phyloP scores from a whole-genome alignment of 1,140 invertebrate species.

The Saccostrea echinata region DNA sequence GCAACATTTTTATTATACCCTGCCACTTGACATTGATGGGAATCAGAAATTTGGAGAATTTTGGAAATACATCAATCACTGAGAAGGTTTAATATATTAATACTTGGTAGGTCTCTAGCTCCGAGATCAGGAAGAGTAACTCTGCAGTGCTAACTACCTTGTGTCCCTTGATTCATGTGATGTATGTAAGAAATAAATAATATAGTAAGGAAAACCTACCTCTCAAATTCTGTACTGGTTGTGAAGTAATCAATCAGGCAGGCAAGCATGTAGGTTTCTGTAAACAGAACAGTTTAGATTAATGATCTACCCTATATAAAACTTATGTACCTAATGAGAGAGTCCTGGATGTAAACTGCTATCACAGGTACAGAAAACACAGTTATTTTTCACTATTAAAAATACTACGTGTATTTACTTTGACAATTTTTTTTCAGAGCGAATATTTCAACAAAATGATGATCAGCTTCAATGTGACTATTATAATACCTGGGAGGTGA shows the following conservation, averaged over 20 bases:
- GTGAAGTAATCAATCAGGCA: constrained; percentile 98
- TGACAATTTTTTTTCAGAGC: too few species aligned
- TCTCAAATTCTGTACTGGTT: constrained; percentile 90
- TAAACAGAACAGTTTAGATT: neutral
- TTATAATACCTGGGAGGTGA: constrained; percentile 89
- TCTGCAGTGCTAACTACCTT: neutral
- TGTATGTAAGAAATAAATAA: neutral
- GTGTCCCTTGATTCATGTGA: constrained; percentile 21
- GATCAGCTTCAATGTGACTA: too few species aligned
- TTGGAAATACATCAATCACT: neutral
- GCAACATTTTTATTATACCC: neutral
- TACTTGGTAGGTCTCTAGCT: neutral
- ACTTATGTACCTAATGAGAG: too few species aligned
- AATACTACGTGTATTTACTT: too few species aligned
- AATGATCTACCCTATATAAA: too few species aligned
- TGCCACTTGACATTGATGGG: neutral
- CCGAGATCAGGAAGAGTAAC: neutral
- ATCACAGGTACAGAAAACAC: too few species aligned
- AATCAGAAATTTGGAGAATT: neutral
- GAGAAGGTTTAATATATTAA: neutral
- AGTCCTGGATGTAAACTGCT: too few species aligned
- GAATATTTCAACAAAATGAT: too few species aligned
- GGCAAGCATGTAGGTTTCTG: constrained; percentile 96
- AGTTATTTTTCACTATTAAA: too few species aligned
- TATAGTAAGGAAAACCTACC: constrained; percentile 81